Conservation (phyloP, 2,797 vertebrate species). For the Melanotaenia boesemani region DNA sequence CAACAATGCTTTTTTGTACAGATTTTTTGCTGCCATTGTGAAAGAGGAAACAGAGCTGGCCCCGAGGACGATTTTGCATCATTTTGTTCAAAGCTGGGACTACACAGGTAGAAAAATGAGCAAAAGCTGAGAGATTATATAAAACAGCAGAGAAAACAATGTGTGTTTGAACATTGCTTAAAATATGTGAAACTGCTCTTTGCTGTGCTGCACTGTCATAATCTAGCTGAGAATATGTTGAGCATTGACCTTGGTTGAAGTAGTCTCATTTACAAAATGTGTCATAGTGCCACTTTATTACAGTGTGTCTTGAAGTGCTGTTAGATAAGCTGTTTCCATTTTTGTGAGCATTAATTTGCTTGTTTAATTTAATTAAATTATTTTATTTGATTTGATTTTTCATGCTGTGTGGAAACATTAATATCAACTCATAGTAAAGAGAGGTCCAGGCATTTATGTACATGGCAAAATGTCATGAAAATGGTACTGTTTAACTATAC, state of each 20-base stretch:
- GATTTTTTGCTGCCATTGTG: slow-evolving; percentile 10
- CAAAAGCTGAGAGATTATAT: slow-evolving; percentile 22
- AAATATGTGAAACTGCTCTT: slow-evolving; percentile 18
- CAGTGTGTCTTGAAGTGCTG: slow-evolving; percentile 23
- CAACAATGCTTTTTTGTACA: slow-evolving; percentile 21
- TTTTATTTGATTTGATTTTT: not conserved
- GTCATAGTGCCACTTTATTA: not conserved
- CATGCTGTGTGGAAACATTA: slow-evolving; percentile 1
- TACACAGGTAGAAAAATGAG: not conserved
- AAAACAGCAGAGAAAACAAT: slow-evolving; percentile 37
- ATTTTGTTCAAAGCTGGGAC: slow-evolving; percentile 28
- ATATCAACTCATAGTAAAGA: not conserved
- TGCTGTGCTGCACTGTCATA: not conserved
- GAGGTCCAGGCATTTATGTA: not conserved
- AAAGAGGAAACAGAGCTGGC: slow-evolving; percentile 33
- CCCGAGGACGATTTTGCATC: slow-evolving; percentile 14
- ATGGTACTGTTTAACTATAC: slow-evolving; percentile 10
- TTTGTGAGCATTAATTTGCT: slow-evolving; percentile 29
- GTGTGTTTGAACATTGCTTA: slow-evolving; percentile 11
- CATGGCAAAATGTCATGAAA: not conserved
- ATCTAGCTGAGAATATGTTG: slow-evolving; percentile 5
- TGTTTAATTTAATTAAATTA: not conserved
- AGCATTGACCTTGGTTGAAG: slow-evolving; percentile 1
- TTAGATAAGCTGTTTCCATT: slow-evolving; percentile 33
- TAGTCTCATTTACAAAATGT: not conserved